phyloP scores from a whole-genome alignment of 2,113 vertebrate genomes.

The Lethenteron camtschaticum region DNA sequence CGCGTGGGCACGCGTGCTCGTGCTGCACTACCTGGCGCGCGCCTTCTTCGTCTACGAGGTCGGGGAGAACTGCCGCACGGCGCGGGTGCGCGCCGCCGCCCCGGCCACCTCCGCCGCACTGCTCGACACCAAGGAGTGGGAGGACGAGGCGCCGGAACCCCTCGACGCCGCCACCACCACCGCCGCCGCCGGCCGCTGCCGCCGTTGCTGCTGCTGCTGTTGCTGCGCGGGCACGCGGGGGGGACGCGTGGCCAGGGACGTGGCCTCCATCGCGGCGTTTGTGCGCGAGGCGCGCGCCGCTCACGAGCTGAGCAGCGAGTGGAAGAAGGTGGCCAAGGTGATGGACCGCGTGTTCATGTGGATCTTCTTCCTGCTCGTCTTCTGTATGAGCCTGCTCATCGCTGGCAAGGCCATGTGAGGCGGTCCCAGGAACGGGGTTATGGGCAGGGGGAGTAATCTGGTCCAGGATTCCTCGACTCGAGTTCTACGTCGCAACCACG shows the following conservation, averaged over 20 bases:
- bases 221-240: no score
- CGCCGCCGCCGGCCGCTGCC: constrained; percentile 12
- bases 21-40: constrained; percentile 43
- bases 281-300: constrained; percentile 38
- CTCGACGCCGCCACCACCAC: constrained; percentile 29
- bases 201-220: no score
- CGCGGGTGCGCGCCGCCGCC: no score
- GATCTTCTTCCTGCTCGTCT: constrained; percentile 61
- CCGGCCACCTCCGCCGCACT: no score
- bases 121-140: no score
- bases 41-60: constrained; percentile 46
- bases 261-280: constrained; percentile 39
- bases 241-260: constrained; percentile 18
- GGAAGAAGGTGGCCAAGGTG: constrained; percentile 59
- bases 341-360: constrained; percentile 70
- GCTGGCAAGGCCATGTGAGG: constrained; percentile 27
- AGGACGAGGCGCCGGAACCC: no score
- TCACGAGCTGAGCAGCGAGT: constrained; percentile 36
- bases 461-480: no score
- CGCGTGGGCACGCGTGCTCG: constrained; percentile 38
- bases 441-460: no score
- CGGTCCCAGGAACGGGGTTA: no score
- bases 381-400: constrained; percentile 53
- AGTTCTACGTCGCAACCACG: no score
- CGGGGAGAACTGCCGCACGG: constrained; percentile 33